Evolutionary conservation across 2,797 vertebrate species (phyloP), one percentile per base, ranked within the genome.

Genomic region (Gorsachius magnificus): DNA sequence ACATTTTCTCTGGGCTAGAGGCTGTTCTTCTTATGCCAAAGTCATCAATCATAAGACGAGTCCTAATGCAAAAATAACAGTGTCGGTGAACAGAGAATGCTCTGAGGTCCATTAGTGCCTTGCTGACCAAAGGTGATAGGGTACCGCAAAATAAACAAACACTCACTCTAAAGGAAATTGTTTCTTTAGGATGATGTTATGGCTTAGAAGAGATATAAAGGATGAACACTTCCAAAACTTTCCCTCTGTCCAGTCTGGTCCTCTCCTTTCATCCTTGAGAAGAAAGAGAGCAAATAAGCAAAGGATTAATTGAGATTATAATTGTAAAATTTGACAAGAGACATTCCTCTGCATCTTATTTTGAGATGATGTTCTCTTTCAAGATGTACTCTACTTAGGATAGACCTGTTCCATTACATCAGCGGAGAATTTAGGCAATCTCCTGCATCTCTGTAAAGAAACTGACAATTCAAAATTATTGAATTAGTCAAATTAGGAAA

Each of bases 111-210:
- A 79, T 81, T 89, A 95, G 31, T 77, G 26, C 28, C 60, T 94
- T 78, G 17, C n/a, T 89, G 68, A 92, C 93, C 87, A 96, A 94
- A 91, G 87, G 51, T 76, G 53, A 74, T 48, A 57, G 50, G 46
- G 17, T 69, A 80, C 66, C 70, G 85, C 60, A 70, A 94, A 91
- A 90, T 85, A 97, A 65, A 69, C 74, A 95, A 91, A 46, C 12
- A 58, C 14, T 76, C 13, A 3, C 17, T 83, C 36, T 81, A 50
- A 75, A 94, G 45, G 50, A 91, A 95, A 80, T 54, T 20, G 8
- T 69, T 96, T 92, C 51, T 94, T 80, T 91, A n/a, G 53, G 58
- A 90, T 63, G 63, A 85, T 79, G 24, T 63, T 93, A 58, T 31
- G 17, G 17, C 41, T 95, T 87, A 78, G 60, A 83, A 72, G 43